Percentiles rank a stretch among this genome's conserved stretches.
Conservation (phyloP, 2,888 invertebrate genomes). For the Drosophila meridionalis region DNA sequence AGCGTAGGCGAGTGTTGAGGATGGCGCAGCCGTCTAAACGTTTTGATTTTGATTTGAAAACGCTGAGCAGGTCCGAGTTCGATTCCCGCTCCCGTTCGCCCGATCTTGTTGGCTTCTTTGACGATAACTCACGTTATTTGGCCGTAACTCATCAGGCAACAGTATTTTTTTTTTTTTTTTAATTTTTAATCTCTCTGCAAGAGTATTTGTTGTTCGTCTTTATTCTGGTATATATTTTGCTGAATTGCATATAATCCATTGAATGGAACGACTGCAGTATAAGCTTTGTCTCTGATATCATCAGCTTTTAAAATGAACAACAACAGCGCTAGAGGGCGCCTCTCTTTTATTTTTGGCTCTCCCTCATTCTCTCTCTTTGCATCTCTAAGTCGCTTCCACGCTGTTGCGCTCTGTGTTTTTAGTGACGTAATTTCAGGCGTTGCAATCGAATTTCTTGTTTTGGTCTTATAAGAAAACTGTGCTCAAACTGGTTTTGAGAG, state of each 20-base stretch:
- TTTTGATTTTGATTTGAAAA: slow-evolving; percentile 26
- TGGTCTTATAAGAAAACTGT: slow-evolving; percentile 69
- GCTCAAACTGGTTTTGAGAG: slow-evolving; percentile 67
- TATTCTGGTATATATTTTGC: background rate
- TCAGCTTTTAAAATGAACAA: slow-evolving; percentile 25
- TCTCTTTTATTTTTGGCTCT: background rate
- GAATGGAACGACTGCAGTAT: slow-evolving; percentile 19
- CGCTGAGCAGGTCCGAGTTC: slow-evolving; percentile 44
- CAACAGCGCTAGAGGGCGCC: slow-evolving; percentile 2
- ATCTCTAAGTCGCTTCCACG: background rate
- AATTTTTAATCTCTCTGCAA: background rate
- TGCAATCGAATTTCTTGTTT: slow-evolving; percentile 67
- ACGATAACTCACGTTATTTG: slow-evolving; percentile 71
- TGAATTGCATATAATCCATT: slow-evolving; percentile 14
- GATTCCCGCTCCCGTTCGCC: slow-evolving; percentile 51
- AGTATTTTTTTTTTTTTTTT: slow-evolving; percentile 49
- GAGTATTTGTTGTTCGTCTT: background rate
- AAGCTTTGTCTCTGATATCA: slow-evolving; percentile 28
- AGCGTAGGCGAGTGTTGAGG: background rate
- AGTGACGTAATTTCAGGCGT: slow-evolving; percentile 65
- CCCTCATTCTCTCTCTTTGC: slow-evolving; percentile 10
- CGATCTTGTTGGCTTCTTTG: slow-evolving; percentile 76
- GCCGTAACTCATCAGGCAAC: slow-evolving; percentile 76
- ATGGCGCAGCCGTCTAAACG: slow-evolving; percentile 55
- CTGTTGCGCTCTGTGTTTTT: slow-evolving; percentile 1